Evolutionary conservation across 1,140 invertebrate species (phyloP), one percentile per base, ranked within the genome.

Genomic region (Drosophila nebulosa): DNA sequence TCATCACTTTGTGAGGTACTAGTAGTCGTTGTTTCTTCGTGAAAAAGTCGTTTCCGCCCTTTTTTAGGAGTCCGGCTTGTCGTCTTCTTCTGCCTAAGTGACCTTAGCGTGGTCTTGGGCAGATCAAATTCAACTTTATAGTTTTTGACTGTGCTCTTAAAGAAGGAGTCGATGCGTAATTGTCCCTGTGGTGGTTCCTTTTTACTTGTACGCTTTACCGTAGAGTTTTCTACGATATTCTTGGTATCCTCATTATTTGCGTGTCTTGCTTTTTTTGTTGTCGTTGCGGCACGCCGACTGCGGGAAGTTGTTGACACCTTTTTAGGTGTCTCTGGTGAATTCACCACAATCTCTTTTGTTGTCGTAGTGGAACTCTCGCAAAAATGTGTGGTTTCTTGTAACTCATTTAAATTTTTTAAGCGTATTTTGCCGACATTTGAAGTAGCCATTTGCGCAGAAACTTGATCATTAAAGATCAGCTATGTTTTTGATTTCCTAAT

Each of bases 41-140:
- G 50, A 9, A 90, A 90, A 21, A 89, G 52, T 0, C 89, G 74
- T 36, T 90, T 90, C 24, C 89, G 60, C 22, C 79, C 74, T 22
- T 60, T 83, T 2, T 18, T 53, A 10, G 32, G 42, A 4, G 0
- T 22, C 9, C 56, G 35, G 0, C 58, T 42, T 39, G 78, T 50
- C 4, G 52, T 18, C 3, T 7, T 30, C 5, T 56, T 16, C 2
- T 7, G 7, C n/a, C 10, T 14, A 9, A 27, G 22, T n/a, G 10
- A 21, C 55, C 32, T 69, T 10, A 7, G 3, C 1, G 53, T 32
- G 3, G 5, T 32, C 9, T 26, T 46, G 9, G 27, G n/a, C 57
- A 36, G 0, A 0, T 6, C 7, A 6, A 7, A 1, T 10, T 78
- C 74, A 1, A 83, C 70, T 39, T 78, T 83, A 32, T 73, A 84